Conservation (phyloP, 2,888 invertebrate species). For the Penaeus monodon region DNA sequence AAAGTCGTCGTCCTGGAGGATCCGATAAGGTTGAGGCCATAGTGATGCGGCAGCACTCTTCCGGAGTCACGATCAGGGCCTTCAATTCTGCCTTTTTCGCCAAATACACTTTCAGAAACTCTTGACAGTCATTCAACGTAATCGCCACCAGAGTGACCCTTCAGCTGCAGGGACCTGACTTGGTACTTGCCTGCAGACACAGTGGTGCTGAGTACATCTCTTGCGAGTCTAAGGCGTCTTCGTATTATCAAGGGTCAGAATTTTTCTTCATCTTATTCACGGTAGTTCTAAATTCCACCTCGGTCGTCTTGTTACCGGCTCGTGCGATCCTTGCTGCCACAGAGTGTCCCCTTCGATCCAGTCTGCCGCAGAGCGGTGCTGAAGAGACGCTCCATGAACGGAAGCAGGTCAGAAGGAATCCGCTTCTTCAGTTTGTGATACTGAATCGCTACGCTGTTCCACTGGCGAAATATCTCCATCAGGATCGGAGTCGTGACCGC, state of each 20-base stretch:
- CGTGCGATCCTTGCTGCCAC: neutral
- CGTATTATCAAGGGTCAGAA: conserved; percentile 37
- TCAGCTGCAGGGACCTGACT: conserved; percentile 28
- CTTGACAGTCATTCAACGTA: conserved; percentile 28
- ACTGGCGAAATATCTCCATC: neutral
- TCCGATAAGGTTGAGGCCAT: no score
- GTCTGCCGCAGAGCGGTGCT: neutral
- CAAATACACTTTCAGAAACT: conserved; percentile 29
- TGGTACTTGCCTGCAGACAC: conserved; percentile 36
- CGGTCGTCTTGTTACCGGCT: neutral
- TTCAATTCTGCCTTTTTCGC: neutral
- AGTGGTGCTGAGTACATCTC: conserved; percentile 46
- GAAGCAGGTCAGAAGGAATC: neutral
- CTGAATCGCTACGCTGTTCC: no score
- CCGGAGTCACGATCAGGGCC: neutral
- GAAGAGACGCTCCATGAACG: neutral
- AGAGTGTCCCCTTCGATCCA: neutral
- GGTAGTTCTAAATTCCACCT: no score
- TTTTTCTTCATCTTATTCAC: conserved; percentile 29
- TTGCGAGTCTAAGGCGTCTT: neutral
- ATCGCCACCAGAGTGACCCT: conserved; percentile 45
- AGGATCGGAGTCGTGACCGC: no score
- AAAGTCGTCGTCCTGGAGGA: no score
- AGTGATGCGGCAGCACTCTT: no score
- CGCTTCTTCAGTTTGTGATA: neutral